Evolutionary conservation across 2,888 invertebrate species (phyloP).

Genomic region (Cheilosia vernalis): DNA sequence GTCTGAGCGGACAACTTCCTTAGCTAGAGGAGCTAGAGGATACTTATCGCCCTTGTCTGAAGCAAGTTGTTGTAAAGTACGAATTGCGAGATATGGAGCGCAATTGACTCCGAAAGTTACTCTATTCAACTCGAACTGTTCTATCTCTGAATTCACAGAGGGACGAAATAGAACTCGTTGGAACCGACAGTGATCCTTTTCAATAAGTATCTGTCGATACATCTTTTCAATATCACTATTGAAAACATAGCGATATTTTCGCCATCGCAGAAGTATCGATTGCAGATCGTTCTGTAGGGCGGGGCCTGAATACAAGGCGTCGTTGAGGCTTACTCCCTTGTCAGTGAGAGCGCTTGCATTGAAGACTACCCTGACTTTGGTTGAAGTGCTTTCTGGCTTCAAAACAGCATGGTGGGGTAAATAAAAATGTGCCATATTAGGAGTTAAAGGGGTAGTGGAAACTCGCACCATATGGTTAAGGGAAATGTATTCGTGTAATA

Average conservation of each 20-base stretch:
- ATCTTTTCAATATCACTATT: constrained; percentile 77
- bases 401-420: constrained; percentile 1
- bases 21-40: constrained; percentile 70
- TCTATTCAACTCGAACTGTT: constrained; percentile 61
- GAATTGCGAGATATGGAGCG: constrained; percentile 33
- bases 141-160: constrained; percentile 27
- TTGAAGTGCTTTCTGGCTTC: constrained; percentile 41
- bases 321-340: constrained; percentile 7
- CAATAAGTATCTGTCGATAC: constrained; percentile 76
- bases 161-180: constrained; percentile 75
- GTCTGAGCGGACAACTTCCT: constrained; percentile 26
- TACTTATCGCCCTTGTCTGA: constrained; percentile 9
- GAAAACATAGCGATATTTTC: constrained; percentile 63
- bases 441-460: background rate
- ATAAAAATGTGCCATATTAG: constrained; percentile 8
- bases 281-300: constrained; percentile 41
- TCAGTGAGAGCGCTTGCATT: constrained; percentile 47
- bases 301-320: constrained; percentile 73
- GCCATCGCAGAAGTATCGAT: constrained; percentile 42
- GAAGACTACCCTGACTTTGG: constrained; percentile 45
- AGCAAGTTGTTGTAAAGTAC: constrained; percentile 26
- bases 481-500: constrained; percentile 15
- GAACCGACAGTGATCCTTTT: constrained; percentile 59
- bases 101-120: constrained; percentile 61
- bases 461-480: constrained; percentile 12